Percentiles rank a stretch among this genome's conserved stretches.
Evolutionary conservation across 2,113 vertebrate species (phyloP).

Genomic region (Ochotona princeps): DNA sequence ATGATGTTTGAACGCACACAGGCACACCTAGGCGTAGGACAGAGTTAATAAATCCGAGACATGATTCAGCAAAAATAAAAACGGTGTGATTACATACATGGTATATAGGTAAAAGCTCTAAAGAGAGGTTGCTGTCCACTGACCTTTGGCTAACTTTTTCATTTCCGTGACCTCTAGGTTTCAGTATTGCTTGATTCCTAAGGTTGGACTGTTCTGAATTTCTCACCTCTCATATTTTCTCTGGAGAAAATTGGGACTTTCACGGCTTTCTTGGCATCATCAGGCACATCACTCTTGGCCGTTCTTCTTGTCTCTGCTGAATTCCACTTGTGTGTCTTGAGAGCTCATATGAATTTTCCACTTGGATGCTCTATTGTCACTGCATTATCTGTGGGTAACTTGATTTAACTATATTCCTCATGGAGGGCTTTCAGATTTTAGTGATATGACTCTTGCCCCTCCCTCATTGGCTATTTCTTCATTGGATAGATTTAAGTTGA

Average conservation of each 20-base stretch:
- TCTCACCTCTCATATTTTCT: not conserved
- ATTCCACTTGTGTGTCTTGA: not conserved
- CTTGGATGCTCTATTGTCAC: not conserved
- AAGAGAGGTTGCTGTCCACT: not conserved
- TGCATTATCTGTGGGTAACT: not conserved
- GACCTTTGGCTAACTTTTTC: not conserved
- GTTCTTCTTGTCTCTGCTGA: not conserved
- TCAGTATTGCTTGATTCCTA: not conserved
- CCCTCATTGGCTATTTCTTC: not conserved
- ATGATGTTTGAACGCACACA: not conserved
- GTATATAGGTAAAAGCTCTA: not conserved
- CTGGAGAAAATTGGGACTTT: not conserved
- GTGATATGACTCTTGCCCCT: not conserved
- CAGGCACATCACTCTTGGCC: not conserved
- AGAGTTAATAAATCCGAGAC: not conserved
- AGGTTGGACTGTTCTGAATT: not conserved
- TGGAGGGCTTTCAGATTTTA: not conserved
- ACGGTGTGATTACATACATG: not conserved
- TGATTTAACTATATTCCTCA: not conserved
- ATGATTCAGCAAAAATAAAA: not conserved
- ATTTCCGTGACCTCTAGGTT: not conserved
- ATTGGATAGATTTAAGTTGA: not conserved
- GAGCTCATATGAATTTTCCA: slow-evolving; percentile 28
- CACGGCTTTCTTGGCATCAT: not conserved
- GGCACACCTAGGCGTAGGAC: not conserved